Base-by-base conservation (phyloP, 2,113 vertebrate species). In the Morone chrysops region DNA sequence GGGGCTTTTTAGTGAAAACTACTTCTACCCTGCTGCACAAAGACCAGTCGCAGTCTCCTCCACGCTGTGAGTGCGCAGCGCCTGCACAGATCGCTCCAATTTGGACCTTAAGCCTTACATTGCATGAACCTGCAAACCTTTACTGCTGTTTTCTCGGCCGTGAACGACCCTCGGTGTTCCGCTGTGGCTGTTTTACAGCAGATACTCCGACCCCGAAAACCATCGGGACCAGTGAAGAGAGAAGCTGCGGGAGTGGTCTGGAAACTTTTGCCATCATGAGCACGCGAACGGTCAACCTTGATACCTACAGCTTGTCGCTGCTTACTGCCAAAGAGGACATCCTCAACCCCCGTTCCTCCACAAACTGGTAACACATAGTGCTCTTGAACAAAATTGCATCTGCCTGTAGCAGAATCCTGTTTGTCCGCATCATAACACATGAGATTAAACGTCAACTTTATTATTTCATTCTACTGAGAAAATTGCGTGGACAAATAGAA, bases 241-340 rank as follows among this genome's bases (percentile, higher is more conserved):
- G 81, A 77, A 90, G 80, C 80, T 81, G 81, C 84, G 80, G 87
- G 87, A 93, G 84, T 82, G 74, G 81, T 89, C 75, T 81, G 85
- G 88, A 86, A 90, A 93, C 81, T 83, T 92, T 76, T 78, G 56
- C 78, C 90, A 92, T 83, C 88, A 95, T 93, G 93, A 92, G 83
- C 88, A 94, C 90, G 94, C 86, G 68, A 75, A 76, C 92, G 82
- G 92, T 95, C 80, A 95, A 96, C 92, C 93, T 96, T 92, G 96
- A 96, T 89, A 95, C 95, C 90, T 96, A 96, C 94, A 93, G 93
- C 90, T 87, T 96, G 90, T 96, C 96, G 61, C 93, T 96, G 90
- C 92, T 96, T 83, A 96, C 96, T 43, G 96, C 96, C 63, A 95
- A 95, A 86, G 96, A 96, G 89, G 96, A 97, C 93, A 95, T 96